phyloP scores from a whole-genome alignment of 1,140 invertebrate species.

The Zaprionus vittiger region DNA sequence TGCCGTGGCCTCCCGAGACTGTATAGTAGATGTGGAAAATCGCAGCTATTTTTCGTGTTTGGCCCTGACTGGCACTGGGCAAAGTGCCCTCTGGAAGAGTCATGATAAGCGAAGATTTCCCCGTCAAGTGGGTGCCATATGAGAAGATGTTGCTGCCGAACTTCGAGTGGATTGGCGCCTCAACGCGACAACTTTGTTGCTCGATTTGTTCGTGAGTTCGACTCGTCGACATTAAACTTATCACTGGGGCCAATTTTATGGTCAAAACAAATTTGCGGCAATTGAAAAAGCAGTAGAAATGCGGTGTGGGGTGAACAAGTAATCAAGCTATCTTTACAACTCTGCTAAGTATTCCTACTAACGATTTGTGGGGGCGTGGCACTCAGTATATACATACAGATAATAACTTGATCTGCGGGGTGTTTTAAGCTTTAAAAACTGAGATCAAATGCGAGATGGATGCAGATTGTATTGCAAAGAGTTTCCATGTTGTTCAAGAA shows the following conservation, averaged over 20 bases:
- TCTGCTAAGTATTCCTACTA: neutral
- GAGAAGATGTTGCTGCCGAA: conserved; percentile 18
- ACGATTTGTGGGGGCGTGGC: neutral
- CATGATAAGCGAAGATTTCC: conserved; percentile 4
- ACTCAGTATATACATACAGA: neutral
- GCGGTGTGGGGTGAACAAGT: neutral
- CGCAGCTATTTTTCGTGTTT: conserved; percentile 13
- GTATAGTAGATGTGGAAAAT: conserved; percentile 50
- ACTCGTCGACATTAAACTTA: conserved; percentile 42
- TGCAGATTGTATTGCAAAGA: neutral
- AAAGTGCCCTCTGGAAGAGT: conserved; percentile 18
- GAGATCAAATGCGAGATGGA: no score
- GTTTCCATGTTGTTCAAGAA: neutral
- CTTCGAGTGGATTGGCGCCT: conserved; percentile 37
- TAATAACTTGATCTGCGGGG: neutral
- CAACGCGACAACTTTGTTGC: conserved; percentile 39
- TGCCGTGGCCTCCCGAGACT: conserved; percentile 52
- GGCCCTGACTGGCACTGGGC: neutral
- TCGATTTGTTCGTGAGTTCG: conserved; percentile 19
- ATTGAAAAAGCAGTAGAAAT: neutral
- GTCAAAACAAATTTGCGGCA: neutral
- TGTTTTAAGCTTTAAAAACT: no score
- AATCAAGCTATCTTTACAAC: neutral
- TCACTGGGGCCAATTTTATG: conserved; percentile 25
- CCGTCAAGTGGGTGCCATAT: conserved; percentile 51